Evolutionary conservation across 2,888 invertebrate species (phyloP), one percentile per base, ranked within the genome.

Genomic region (Tethea ocularis): DNA sequence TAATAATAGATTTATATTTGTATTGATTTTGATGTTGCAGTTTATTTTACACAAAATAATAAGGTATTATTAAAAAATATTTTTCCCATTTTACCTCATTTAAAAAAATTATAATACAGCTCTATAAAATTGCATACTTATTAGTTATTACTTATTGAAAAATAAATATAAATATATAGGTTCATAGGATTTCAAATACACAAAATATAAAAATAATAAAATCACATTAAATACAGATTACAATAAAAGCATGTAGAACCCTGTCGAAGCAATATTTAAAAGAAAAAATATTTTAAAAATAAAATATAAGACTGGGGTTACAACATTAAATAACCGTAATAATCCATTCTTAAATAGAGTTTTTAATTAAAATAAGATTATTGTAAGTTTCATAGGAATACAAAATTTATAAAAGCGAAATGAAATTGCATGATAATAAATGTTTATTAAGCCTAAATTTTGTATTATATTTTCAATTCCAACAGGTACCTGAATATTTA

Each of bases 381-480:
- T 13, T 8, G 7, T 29, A 2, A 5, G 10, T 29, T 29, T 29
- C 7, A 10, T 29, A 8, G 10, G 29, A 29, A 29, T 29, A 10
- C 33, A 13, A 33, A 2, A 33, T 7, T 13, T 33, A 33, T 33
- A 33, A 33, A 33, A 13, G 11, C 33, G 33, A 33, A 33, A 33
- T 33, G 2, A 33, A 33, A 33, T 33, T 13, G 33, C 33, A 33
- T 33, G 33, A 6, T 13, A 33, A 33, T 29, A 8, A 33, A 1
- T 6, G 2, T 33, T 13, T 13, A 33, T 13, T 33, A 33, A 51
- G 26, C 23, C 46, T 56, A 66, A 8, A 64, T 54, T 56, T 59
- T 54, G 51, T 38, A 46, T 55, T 22, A 57, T 55, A 58, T 51
- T 55, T 61, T 71, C 63, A 71, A 71, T 73, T 68, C 74, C 71